A percentile compares a stretch with the other conserved stretches of the same genome.
phyloP scores from a whole-genome alignment of 2,797 vertebrate species.

The Decapterus maruadsi region DNA sequence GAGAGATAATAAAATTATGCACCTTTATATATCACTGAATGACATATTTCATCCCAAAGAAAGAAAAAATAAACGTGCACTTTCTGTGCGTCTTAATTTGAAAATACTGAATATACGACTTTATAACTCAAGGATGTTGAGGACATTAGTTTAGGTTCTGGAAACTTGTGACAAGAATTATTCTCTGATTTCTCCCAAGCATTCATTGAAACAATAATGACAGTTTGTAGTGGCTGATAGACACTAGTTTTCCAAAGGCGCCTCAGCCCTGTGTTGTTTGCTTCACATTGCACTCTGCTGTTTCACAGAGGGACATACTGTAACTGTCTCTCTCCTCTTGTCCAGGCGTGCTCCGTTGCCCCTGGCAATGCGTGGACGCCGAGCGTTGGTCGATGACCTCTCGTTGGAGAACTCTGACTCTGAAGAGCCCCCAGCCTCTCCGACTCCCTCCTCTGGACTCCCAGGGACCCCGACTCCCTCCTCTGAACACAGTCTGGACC shows the following conservation, averaged over 20 bases:
- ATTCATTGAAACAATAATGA: too few species aligned
- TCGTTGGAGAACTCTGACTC: conserved; percentile 92
- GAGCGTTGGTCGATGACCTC: conserved; percentile 90
- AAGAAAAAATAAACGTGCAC: too few species aligned
- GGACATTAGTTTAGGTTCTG: too few species aligned
- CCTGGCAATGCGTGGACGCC: conserved; percentile 85
- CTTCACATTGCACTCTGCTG: background rate
- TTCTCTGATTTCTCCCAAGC: too few species aligned
- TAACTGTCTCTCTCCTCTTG: conserved; percentile 13
- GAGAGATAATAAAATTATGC: background rate
- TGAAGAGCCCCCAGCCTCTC: conserved; percentile 87
- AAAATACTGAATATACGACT: too few species aligned
- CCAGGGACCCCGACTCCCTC: conserved; percentile 83
- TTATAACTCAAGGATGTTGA: too few species aligned
- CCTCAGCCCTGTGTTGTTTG: background rate
- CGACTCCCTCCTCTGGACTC: conserved; percentile 83
- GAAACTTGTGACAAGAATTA: too few species aligned
- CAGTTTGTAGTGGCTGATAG: too few species aligned
- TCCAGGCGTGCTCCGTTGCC: conserved; percentile 85
- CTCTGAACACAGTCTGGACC: conserved; percentile 80
- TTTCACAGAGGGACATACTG: background rate
- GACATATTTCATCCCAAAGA: background rate
- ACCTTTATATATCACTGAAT: background rate
- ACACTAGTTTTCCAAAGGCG: background rate
- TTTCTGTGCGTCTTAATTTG: too few species aligned